Percentiles rank a stretch among this genome's conserved stretches.
phyloP scores from a whole-genome alignment of 2,888 invertebrate genomes.

The Acanthosoma haemorrhoidale region DNA sequence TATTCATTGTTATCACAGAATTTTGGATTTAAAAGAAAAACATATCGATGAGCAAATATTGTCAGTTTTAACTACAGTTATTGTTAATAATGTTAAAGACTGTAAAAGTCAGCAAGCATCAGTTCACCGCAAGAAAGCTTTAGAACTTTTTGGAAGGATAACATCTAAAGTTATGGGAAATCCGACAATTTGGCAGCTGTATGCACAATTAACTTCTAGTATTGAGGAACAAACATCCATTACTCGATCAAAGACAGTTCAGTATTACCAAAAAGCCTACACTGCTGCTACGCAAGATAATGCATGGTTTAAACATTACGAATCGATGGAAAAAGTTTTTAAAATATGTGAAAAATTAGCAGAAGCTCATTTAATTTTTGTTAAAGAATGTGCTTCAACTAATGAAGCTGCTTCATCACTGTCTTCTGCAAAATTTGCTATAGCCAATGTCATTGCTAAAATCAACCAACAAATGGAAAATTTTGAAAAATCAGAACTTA shows the following conservation, averaged over 20 bases:
- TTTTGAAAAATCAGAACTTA: slow-evolving; percentile 16
- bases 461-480: slow-evolving; percentile 39
- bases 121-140: slow-evolving; percentile 54
- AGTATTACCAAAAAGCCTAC: slow-evolving; percentile 72
- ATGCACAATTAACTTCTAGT: slow-evolving; percentile 62
- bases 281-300: slow-evolving; percentile 63
- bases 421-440: slow-evolving; percentile 43
- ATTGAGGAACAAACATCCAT: slow-evolving; percentile 44
- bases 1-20: slow-evolving; percentile 74
- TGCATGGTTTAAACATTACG: slow-evolving; percentile 50
- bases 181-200: slow-evolving; percentile 73
- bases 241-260: slow-evolving; percentile 51
- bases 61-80: slow-evolving; percentile 62
- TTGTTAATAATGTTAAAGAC: slow-evolving; percentile 60
- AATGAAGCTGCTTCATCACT: slow-evolving; percentile 40
- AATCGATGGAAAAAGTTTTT: slow-evolving; percentile 41
- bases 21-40: slow-evolving; percentile 77
- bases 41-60: slow-evolving; percentile 74
- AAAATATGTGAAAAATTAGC: slow-evolving; percentile 40
- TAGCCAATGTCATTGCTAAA: slow-evolving; percentile 42
- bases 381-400: slow-evolving; percentile 36
- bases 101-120: slow-evolving; percentile 50
- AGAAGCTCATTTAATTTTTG: slow-evolving; percentile 41
- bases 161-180: slow-evolving; percentile 59
- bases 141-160: slow-evolving; percentile 68